Conservation (phyloP, 2,888 invertebrate genomes). For the Plusia festucae region DNA sequence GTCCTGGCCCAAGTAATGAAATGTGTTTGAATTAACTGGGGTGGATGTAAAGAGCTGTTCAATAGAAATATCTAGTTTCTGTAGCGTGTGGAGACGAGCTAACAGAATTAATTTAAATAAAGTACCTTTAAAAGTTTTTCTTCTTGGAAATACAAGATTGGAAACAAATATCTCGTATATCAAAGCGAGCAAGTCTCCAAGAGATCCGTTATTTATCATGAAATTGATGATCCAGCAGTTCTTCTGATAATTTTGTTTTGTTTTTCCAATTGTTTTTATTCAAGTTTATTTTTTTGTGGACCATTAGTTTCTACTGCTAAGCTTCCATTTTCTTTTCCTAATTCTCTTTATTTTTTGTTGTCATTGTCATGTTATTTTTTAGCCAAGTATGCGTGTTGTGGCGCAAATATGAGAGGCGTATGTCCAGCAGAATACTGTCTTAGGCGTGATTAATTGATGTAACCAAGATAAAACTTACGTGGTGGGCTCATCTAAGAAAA, state of each 20-base stretch:
- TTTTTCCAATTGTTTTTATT: no score
- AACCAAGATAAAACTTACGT: constrained; percentile 88
- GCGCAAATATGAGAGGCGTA: neutral
- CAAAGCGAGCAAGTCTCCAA: neutral
- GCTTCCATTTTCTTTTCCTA: no score
- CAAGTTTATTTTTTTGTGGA: no score
- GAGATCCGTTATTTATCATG: no score
- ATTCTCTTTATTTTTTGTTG: no score
- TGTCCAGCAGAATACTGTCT: neutral
- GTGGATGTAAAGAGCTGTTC: neutral
- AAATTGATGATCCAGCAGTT: no score
- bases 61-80: neutral
- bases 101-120: neutral
- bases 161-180: neutral
- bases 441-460: neutral
- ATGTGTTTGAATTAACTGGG: constrained; percentile 16
- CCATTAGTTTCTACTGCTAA: no score
- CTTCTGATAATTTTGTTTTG: no score
- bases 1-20: constrained; percentile 30
- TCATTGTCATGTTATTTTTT: no score
- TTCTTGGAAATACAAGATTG: neutral
- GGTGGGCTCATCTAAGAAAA: constrained; percentile 95
- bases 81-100: neutral
- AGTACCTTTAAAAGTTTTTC: neutral
- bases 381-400: neutral